Evolutionary conservation across 30 jellyfish, hydroid and myxozoan genomes (phyloP).

Genomic region (Catostylus mosaicus): DNA sequence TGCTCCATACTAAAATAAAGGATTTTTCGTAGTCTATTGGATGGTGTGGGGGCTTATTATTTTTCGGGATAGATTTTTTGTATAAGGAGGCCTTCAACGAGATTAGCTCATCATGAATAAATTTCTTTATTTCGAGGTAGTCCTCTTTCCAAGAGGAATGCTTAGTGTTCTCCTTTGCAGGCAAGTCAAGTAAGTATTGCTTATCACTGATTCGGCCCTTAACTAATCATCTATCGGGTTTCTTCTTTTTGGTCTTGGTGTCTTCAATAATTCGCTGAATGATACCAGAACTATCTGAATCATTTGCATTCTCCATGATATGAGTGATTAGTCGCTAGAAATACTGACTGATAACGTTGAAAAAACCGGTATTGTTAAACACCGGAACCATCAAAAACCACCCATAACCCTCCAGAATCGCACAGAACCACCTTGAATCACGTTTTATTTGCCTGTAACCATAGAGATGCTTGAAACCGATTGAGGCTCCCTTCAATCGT

Average conservation of each 20-base stretch:
- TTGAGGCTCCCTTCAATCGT: too few species aligned
- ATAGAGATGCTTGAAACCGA: too few species aligned
- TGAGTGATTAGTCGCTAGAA: background rate
- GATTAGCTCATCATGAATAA: constrained; percentile 34
- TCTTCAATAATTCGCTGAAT: constrained; percentile 34
- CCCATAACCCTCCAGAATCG: too few species aligned
- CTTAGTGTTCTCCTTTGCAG: constrained; percentile 23
- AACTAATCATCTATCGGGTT: constrained; percentile 13
- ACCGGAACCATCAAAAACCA: too few species aligned
- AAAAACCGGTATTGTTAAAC: too few species aligned
- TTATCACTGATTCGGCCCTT: constrained; percentile 6
- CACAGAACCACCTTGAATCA: too few species aligned
- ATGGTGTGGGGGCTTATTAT: constrained; percentile 25
- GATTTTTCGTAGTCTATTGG: constrained; percentile 7
- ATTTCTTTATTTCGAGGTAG: constrained; percentile 30
- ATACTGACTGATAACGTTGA: too few species aligned
- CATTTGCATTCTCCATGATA: background rate
- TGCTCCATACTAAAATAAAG: constrained; percentile 24
- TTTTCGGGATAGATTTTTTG: constrained; percentile 8
- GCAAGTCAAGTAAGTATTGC: background rate
- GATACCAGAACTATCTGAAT: constrained; percentile 20
- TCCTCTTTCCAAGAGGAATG: constrained; percentile 22
- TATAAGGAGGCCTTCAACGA: constrained; percentile 37
- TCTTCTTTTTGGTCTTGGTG: constrained; percentile 42
- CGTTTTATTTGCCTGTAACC: too few species aligned